Conservation (phyloP, 2,888 invertebrate genomes). For the Monopis laevigella region DNA sequence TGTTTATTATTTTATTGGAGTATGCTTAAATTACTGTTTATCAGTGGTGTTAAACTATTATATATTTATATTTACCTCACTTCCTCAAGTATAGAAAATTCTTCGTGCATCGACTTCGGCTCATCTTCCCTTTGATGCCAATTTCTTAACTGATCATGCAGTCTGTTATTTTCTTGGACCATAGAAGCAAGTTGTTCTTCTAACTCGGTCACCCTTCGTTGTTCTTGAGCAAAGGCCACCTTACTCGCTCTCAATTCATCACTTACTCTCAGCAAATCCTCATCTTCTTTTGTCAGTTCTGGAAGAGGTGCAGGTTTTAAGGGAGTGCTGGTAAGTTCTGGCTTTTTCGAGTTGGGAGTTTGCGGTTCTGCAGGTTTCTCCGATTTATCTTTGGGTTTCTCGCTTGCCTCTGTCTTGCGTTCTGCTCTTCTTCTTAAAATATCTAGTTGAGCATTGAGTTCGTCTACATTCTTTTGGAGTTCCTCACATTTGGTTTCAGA, state of each 20-base stretch:
- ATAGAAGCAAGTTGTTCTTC: slow-evolving; percentile 80
- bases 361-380: slow-evolving; percentile 29
- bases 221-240: slow-evolving; percentile 74
- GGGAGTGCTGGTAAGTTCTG: slow-evolving; percentile 40
- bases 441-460: slow-evolving; percentile 71
- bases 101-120: slow-evolving; percentile 84
- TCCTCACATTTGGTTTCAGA: slow-evolving; percentile 87
- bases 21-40: too few relatives aligned
- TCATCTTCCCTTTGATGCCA: slow-evolving; percentile 75
- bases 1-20: too few relatives aligned
- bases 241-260: slow-evolving; percentile 77
- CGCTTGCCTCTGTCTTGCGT: slow-evolving; percentile 45
- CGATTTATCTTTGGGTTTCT: slow-evolving; percentile 53
- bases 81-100: slow-evolving; percentile 85
- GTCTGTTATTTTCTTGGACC: slow-evolving; percentile 74
- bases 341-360: slow-evolving; percentile 33
- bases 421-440: slow-evolving; percentile 68
- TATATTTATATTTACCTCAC: slow-evolving; percentile 71
- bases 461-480: slow-evolving; percentile 81
- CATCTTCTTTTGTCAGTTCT: slow-evolving; percentile 60
- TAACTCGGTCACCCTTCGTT: slow-evolving; percentile 76
- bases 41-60: too few relatives aligned
- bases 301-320: slow-evolving; percentile 43
- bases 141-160: slow-evolving; percentile 75
- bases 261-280: slow-evolving; percentile 67